Base-by-base conservation (phyloP, 2,888 invertebrate genomes). In the Drosophila bunnanda region DNA sequence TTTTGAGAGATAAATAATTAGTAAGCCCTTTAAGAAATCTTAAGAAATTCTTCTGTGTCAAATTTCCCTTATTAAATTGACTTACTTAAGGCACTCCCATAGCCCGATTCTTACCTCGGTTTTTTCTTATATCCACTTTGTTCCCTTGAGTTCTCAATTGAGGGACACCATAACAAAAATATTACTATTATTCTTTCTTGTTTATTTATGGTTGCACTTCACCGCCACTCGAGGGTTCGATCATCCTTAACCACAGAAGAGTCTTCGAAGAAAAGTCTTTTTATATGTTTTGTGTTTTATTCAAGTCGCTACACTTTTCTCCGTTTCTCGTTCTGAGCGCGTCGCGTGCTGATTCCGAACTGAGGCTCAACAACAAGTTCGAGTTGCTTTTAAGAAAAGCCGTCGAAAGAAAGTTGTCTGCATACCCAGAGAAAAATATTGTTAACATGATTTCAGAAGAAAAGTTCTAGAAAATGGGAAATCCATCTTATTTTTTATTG, bases 321-420 rank as follows among this genome's bases (percentile, higher is more conserved):
- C 46, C 32, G 32, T 44, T 55, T 55, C 46, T 60, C 71, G 88
- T 85, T 85, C 86, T 88, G 79, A 80, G 85, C 85, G 89, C 89
- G 85, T 77, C 85, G 85, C 85, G 85, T 85, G 89, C 77, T 80
- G 75, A 55, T 70, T 62, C 56, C 75, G 38, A 74, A 85, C 85
- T 85, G 88, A 85, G 52, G 65, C 34, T 41, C 67, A 43, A 70
- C n/a, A 61, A 60, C 66, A 66, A 41, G 50, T 61, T 25, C 75
- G 74, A 54, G 64, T 77, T 60, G 89, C 83, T 86, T 88, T 88
- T 86, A 80, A 79, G 80, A 89, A 89, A 88, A 88, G 75, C 77
- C 62, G 67, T 56, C 79, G 59, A 58, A 89, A 89, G 89, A 88
- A 84, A 84, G 83, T 89, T 82, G 83, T 72, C 73, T 75, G 70